Evolutionary conservation across 2,797 vertebrate species (phyloP), one percentile per base, ranked within the genome.

Genomic region (Cygnus olor): DNA sequence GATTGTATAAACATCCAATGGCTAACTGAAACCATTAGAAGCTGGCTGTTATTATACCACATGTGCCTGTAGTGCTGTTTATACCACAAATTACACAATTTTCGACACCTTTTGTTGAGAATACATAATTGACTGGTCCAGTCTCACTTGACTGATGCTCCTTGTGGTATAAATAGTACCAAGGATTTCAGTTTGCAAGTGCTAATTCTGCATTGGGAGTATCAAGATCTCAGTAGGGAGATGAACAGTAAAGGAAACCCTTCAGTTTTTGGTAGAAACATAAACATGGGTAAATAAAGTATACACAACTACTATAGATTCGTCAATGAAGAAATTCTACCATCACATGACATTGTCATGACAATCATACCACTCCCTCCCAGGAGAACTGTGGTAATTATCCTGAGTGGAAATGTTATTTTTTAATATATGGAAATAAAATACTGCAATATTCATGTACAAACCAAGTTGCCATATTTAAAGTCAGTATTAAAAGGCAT

Each of bases 301-400:
- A 98, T 98, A 97, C 97, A 98, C 97, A 98, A 96, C 95, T 93
- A 97, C 97, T 97, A 98, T 72, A 96, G 97, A 94, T 98, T 98
- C 97, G 97, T 98, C 97, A 98, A 98, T 98, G 98, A 97, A 98
- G 98, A 98, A 98, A 98, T 97, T 98, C 97, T 98, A 98, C 97
- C 97, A 96, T 96, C 97, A 97, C 98, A 98, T 98, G 98, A 98
- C 98, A 98, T 97, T 98, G 98, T 98, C 98, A 98, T 98, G 98
- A 98, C 98, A 98, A 97, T 98, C 97, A 97, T 97, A 97, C 95
- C 97, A 98, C 98, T 98, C 98, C 98, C 97, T 95, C 96, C 97
- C 97, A 96, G 98, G 98, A 97, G 95, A 96, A 95, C 83, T 21
- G 68, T 36, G 8, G 73, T 40, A 34, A 53, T 96, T 79, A 82